Base-by-base conservation (phyloP, 2,888 invertebrate genomes). In the Falcaria lacertinaria region DNA sequence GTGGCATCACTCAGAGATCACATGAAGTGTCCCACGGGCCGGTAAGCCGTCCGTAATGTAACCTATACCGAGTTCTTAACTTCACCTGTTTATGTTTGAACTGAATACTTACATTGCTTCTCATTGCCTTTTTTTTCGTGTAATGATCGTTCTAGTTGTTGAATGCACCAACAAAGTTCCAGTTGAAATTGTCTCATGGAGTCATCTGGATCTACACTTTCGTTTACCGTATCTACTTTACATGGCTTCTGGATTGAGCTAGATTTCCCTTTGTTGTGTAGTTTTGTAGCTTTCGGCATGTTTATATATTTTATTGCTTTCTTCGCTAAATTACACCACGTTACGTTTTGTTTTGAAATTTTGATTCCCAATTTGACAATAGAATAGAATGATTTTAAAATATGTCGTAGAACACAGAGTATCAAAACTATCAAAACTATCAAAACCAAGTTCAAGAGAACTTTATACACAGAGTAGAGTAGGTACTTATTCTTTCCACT, bases 151-250 rank as follows among this genome's bases (percentile, higher is more conserved):
- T 94, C 92, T 44, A 95, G 73, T 55, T 94, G 93, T 57, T 94
- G 94, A 57, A 95, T 92, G 66, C 95, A 95, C 95, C 95, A 95
- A 64, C 92, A 93, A 4, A 95, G 76, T 74, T 95, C 95, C n/a
- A 94, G 58, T 72, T 95, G 93, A 64, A 95, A 94, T 68, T 93
- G 93, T 70, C 92, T 86, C 48, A 91, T 86, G 0, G 89, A 79
- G 80, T 94, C 91, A 42, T 85, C 86, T 0, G 78, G 74, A 43
- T 81, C 76, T 16, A 50, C 54, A 37, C 62, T 64, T 14, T 78
- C 74, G 5, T 50, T 60, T 34, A 75, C 74, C 52, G 71, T 77
- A 38, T 80, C 79, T 8, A 68, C 60, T 59, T 80, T 83, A 45
- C 65, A 76, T 15, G 75, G 64, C 50, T 89, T 89, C 54, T 88